phyloP scores from a whole-genome alignment of 1,140 invertebrate species.

The Monomorium pharaonis region DNA sequence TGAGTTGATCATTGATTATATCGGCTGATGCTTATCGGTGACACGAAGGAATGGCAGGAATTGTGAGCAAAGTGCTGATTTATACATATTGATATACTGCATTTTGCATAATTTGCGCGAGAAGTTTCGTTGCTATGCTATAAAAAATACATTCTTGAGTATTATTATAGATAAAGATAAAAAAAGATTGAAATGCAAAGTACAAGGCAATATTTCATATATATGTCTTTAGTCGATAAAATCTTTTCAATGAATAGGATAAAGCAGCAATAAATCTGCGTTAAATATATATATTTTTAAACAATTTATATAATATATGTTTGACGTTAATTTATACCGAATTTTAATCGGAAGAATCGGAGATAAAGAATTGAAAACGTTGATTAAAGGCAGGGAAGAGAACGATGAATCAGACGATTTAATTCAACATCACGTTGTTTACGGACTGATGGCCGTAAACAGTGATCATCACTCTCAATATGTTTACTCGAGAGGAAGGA shows the following conservation, averaged over 20 bases:
- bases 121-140: not conserved
- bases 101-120: not conserved
- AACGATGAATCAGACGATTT: constrained; percentile 20
- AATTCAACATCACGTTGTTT: constrained; percentile 53
- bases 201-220: not conserved
- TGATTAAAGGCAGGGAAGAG: not conserved
- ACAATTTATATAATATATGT: not conserved
- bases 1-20: constrained; percentile 57
- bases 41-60: constrained; percentile 17
- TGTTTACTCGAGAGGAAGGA: constrained; percentile 22
- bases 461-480: constrained; percentile 48
- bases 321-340: not conserved
- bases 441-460: constrained; percentile 35
- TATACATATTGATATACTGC: not conserved
- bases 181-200: not conserved
- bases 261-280: not conserved
- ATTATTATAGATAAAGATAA: not conserved
- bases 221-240: not conserved
- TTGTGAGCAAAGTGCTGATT: constrained; percentile 9
- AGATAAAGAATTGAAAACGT: not conserved
- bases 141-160: not conserved
- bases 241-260: not conserved
- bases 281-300: not conserved
- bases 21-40: constrained; percentile 24
- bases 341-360: not conserved